Percentiles rank a stretch among this genome's conserved stretches.
phyloP scores from a whole-genome alignment of 2,888 invertebrate species.

The Dione vanillae region DNA sequence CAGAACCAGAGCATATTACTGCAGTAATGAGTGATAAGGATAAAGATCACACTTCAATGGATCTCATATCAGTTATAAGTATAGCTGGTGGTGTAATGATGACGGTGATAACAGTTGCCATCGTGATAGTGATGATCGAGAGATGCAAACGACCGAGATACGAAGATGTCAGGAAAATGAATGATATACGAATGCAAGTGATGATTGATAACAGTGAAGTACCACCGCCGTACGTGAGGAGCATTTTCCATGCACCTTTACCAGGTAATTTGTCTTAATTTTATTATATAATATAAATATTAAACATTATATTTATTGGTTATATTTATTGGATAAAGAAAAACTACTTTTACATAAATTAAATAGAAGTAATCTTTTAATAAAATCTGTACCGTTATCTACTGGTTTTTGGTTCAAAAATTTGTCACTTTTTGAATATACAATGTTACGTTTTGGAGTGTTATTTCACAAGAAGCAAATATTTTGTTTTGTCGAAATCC shows the following conservation, averaged over 20 bases:
- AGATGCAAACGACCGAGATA: conserved; percentile 73
- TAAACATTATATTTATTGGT: too few species aligned
- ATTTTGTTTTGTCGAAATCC: too few species aligned
- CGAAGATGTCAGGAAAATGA: conserved; percentile 72
- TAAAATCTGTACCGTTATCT: too few species aligned
- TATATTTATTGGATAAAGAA: too few species aligned
- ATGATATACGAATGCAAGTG: conserved; percentile 77
- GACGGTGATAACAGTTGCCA: conserved; percentile 79
- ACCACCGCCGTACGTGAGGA: conserved; percentile 81
- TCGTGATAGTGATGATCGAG: conserved; percentile 78
- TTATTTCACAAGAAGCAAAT: too few species aligned
- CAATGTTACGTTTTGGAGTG: too few species aligned
- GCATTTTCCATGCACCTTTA: conserved; percentile 83
- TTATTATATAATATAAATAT: too few species aligned
- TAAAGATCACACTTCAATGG: conserved; percentile 69
- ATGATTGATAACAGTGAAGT: conserved; percentile 74
- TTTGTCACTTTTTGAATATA: too few species aligned
- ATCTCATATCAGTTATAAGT: conserved; percentile 78
- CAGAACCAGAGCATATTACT: conserved; percentile 83
- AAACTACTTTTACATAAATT: too few species aligned
- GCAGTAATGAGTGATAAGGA: conserved; percentile 79
- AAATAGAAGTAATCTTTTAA: too few species aligned
- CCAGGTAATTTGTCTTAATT: conserved; percentile 82
- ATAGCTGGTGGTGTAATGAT: conserved; percentile 82
- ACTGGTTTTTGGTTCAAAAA: too few species aligned